Evolutionary conservation across 2,113 vertebrate genomes (phyloP), one percentile per base, ranked within the genome.

Genomic region (Phainopepla nitens): DNA sequence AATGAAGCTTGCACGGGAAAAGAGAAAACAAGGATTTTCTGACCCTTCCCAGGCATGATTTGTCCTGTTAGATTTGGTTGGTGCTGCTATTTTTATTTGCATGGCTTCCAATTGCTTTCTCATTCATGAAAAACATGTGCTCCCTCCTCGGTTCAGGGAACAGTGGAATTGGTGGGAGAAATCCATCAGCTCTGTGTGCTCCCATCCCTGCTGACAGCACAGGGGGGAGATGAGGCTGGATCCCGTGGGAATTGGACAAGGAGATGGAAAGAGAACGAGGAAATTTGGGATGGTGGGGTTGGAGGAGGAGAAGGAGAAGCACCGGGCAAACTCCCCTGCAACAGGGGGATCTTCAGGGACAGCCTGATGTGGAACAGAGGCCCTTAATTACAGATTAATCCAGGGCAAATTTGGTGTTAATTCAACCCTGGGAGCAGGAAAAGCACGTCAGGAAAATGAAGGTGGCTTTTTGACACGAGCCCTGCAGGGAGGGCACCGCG

Each of bases 401-500:
- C 4, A 12, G 31, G 42, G 70, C 80, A 68, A 29, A 9, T 70
- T 71, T 60, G 45, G 70, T 61, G 80, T 50, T 60, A 80, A 72
- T 93, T 73, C 35, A 82, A 73, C 78, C 84, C 66, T 47, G 50
- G 62, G 72, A 91, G 91, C 53, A 94, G 82, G 87, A 91, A 87
- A 90, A 82, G 13, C 64, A 71, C 1, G 70, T 93, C 91, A 96
- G 91, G 85, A 87, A 82, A 90, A 96, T 87, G 58, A 82, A 77
- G 82, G 75, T 8, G 17, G 58, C 15, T 69, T 77, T 76, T 49
- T 92, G 93, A 96, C 25, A 68, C 0, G 0, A 56, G 70, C 70
- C 91, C 87, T 11, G 35, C 36, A 73, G 89, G 73, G 73, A 93
- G 29, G 70, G 85, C 70, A 82, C 36, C 0, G 15, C 2, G 0